Conservation (phyloP, 2,113 vertebrate genomes). For the Tursiops truncatus region DNA sequence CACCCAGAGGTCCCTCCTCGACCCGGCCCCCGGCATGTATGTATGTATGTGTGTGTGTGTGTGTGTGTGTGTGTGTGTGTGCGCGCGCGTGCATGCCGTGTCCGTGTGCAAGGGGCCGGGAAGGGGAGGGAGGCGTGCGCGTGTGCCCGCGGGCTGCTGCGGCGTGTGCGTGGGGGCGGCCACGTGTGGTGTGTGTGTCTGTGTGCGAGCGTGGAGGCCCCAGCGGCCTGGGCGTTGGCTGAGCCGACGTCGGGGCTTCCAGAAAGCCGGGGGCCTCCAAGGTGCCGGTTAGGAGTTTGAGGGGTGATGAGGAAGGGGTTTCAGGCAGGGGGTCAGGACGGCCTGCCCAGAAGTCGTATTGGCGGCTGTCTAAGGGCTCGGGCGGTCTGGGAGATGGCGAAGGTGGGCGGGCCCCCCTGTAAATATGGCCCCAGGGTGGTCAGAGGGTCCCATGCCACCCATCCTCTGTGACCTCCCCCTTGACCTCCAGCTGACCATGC, state of each 20-base stretch:
- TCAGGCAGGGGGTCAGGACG: background rate
- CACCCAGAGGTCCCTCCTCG: background rate
- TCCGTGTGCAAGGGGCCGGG: slow-evolving; percentile 56
- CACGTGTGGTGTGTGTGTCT: slow-evolving; percentile 34
- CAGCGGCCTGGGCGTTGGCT: slow-evolving; percentile 51
- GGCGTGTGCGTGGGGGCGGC: background rate
- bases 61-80: slow-evolving; percentile 24
- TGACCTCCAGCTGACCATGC: slow-evolving; percentile 72
- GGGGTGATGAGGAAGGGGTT: background rate
- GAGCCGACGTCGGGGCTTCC: slow-evolving; percentile 50
- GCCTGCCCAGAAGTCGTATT: background rate
- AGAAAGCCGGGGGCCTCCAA: slow-evolving; percentile 23
- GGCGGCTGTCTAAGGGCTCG: slow-evolving; percentile 53
- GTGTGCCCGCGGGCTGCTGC: slow-evolving; percentile 37
- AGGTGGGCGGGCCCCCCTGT: slow-evolving; percentile 61
- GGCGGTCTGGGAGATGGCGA: background rate
- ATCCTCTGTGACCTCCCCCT: slow-evolving; percentile 66
- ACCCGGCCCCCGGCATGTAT: background rate
- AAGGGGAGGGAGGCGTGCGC: background rate
- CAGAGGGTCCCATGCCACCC: slow-evolving; percentile 58
- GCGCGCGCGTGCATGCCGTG: slow-evolving; percentile 67
- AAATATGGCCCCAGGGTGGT: slow-evolving; percentile 70
- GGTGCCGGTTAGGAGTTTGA: slow-evolving; percentile 48
- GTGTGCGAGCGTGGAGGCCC: slow-evolving; percentile 22
- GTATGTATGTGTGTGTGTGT: background rate